Percentiles rank a stretch among this genome's conserved stretches.
Conservation (phyloP, 2,888 invertebrate genomes). For the Liposcelis brunnea region DNA sequence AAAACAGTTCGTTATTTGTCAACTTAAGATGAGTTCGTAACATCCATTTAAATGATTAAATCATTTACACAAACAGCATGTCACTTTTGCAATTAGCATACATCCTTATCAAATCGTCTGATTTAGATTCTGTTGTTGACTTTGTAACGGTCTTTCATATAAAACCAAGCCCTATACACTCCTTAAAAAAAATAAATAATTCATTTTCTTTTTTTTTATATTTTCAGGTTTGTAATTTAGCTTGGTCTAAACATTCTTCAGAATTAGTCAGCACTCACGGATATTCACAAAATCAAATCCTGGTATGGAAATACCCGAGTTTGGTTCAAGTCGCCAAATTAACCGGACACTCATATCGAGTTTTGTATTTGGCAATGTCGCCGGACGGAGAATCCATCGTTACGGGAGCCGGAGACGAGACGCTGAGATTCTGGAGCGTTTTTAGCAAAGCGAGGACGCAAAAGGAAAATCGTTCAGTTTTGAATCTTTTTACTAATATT, state of each 20-base stretch:
- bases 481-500: conserved; percentile 82
- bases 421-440: conserved; percentile 96
- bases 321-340: conserved; percentile 81
- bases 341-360: conserved; percentile 91
- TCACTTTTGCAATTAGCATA: too few species aligned
- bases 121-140: too few species aligned
- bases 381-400: conserved; percentile 98
- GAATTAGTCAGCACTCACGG: conserved; percentile 95
- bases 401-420: conserved; percentile 97
- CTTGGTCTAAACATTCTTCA: conserved; percentile 97
- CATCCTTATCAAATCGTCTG: too few species aligned
- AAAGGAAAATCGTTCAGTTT: conserved; percentile 76
- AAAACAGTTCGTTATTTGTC: too few species aligned
- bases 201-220: too few species aligned
- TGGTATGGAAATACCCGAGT: conserved; percentile 98
- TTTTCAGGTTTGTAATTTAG: conserved; percentile 94
- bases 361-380: conserved; percentile 87
- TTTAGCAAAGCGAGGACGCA: conserved; percentile 58
- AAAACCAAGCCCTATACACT: too few species aligned
- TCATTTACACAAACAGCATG: too few species aligned
- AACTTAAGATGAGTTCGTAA: too few species aligned
- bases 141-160: too few species aligned
- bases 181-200: too few species aligned
- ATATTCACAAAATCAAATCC: conserved; percentile 95
- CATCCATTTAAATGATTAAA: too few species aligned